phyloP scores from a whole-genome alignment of 2,888 invertebrate species.

The Rhodophaea formosa region DNA sequence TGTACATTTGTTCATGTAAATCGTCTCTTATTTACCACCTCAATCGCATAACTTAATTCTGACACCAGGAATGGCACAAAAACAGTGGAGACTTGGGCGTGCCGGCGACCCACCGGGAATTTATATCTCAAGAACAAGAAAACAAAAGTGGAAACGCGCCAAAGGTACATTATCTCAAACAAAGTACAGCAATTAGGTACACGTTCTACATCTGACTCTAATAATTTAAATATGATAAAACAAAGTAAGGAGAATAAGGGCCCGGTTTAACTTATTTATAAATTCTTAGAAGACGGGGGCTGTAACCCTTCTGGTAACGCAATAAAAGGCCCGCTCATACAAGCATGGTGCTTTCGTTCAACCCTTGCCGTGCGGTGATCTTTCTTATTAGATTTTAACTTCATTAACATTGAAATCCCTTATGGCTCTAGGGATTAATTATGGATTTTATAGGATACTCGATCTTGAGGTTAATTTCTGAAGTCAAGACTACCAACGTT shows the following conservation, averaged over 20 bases:
- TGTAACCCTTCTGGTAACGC: constrained; percentile 76
- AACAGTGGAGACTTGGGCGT: constrained; percentile 76
- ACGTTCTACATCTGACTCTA: constrained; percentile 81
- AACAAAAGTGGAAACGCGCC: constrained; percentile 80
- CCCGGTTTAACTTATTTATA: constrained; percentile 77
- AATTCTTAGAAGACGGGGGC: constrained; percentile 69
- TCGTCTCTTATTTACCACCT: no score
- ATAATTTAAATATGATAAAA: constrained; percentile 82
- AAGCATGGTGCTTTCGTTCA: constrained; percentile 78
- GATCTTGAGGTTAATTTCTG: not conserved
- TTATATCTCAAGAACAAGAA: constrained; percentile 77
- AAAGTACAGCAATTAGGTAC: constrained; percentile 82
- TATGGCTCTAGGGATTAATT: constrained; percentile 3
- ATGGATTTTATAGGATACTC: constrained; percentile 1
- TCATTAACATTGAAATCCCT: constrained; percentile 31
- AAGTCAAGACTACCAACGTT: not conserved
- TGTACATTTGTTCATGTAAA: no score
- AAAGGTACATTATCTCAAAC: constrained; percentile 81
- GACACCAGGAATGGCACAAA: constrained; percentile 64
- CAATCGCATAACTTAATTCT: constrained; percentile 64
- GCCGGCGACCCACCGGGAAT: constrained; percentile 66
- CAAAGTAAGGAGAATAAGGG: constrained; percentile 76
- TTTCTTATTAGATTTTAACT: constrained; percentile 64
- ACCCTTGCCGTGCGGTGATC: constrained; percentile 64
- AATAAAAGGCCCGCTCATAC: constrained; percentile 80